Conservation (phyloP, 1,140 invertebrate species). For the Pomacea maculata region DNA sequence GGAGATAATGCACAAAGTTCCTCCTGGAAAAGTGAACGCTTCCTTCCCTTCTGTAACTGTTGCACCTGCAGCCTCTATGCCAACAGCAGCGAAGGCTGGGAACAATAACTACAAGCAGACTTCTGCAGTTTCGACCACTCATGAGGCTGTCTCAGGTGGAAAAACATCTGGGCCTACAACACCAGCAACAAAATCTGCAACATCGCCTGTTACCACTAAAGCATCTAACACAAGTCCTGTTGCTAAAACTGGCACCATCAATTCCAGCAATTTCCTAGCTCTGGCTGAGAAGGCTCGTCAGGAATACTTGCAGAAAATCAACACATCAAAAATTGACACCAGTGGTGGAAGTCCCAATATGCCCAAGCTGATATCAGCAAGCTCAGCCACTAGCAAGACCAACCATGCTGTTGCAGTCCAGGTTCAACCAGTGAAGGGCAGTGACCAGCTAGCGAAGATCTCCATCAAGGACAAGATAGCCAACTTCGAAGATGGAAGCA, state of each 20-base stretch:
- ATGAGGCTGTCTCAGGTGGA: background rate
- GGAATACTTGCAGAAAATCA: slow-evolving; percentile 51
- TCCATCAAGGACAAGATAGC: slow-evolving; percentile 47
- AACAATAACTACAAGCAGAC: background rate
- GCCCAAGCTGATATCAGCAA: slow-evolving; percentile 28
- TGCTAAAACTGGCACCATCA: slow-evolving; percentile 13
- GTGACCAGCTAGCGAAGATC: slow-evolving; percentile 25
- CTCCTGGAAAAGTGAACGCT: background rate
- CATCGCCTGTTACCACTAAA: background rate
- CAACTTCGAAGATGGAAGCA: slow-evolving; percentile 33
- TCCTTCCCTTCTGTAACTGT: slow-evolving; percentile 3
- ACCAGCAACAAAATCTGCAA: background rate
- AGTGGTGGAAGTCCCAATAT: slow-evolving; percentile 11
- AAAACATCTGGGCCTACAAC: slow-evolving; percentile 10
- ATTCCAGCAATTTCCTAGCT: slow-evolving; percentile 46
- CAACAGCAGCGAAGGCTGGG: background rate
- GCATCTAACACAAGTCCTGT: background rate
- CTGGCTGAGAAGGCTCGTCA: slow-evolving; percentile 57
- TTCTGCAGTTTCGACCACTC: background rate
- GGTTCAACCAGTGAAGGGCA: background rate
- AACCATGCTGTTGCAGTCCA: slow-evolving; percentile 6
- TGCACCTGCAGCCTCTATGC: background rate
- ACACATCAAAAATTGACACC: slow-evolving; percentile 1
- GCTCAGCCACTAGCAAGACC: slow-evolving; percentile 18
- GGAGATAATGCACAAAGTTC: slow-evolving; percentile 14